Evolutionary conservation across 1,140 invertebrate genomes (phyloP).

Genomic region (Fopius arisanus): DNA sequence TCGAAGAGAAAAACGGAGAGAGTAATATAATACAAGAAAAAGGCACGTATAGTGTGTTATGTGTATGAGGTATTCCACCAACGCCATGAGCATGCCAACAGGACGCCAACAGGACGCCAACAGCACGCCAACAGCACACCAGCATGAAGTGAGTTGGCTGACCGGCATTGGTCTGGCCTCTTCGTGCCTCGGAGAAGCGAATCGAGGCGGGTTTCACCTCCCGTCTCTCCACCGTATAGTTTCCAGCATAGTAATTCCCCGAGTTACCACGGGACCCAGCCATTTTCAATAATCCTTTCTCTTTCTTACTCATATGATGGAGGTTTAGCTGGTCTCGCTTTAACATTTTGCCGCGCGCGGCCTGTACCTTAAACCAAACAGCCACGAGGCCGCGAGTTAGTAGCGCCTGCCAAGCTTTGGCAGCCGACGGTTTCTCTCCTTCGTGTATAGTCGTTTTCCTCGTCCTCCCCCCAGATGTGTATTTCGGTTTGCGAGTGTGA

Average conservation of each 20-base stretch:
- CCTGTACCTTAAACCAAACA: background rate
- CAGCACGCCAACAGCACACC: too few relatives aligned
- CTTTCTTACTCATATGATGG: background rate
- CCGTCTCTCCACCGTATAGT: constrained; percentile 38
- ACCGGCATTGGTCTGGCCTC: constrained; percentile 9
- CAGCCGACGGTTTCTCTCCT: constrained; percentile 36
- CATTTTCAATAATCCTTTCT: constrained; percentile 16
- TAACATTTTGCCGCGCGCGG: constrained; percentile 31
- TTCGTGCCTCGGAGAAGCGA: constrained; percentile 30
- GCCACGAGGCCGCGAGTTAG: constrained; percentile 30
- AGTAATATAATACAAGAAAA: too few relatives aligned
- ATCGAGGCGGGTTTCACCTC: constrained; percentile 23
- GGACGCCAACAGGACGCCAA: too few relatives aligned
- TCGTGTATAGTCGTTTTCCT: constrained; percentile 30
- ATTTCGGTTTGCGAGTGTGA: constrained; percentile 50
- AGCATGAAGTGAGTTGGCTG: too few relatives aligned
- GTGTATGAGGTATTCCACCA: too few relatives aligned
- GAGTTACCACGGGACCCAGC: constrained; percentile 43
- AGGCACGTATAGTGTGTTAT: too few relatives aligned
- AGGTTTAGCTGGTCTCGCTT: background rate
- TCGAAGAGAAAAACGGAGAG: too few relatives aligned
- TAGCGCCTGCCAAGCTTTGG: constrained; percentile 48
- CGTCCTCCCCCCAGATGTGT: constrained; percentile 42
- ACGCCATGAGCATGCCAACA: too few relatives aligned
- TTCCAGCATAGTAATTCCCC: constrained; percentile 54